A percentile compares a stretch with the other conserved stretches of the same genome.
Evolutionary conservation across 2,797 vertebrate genomes (phyloP).

Genomic region (Tenualosa thibaudeaui): DNA sequence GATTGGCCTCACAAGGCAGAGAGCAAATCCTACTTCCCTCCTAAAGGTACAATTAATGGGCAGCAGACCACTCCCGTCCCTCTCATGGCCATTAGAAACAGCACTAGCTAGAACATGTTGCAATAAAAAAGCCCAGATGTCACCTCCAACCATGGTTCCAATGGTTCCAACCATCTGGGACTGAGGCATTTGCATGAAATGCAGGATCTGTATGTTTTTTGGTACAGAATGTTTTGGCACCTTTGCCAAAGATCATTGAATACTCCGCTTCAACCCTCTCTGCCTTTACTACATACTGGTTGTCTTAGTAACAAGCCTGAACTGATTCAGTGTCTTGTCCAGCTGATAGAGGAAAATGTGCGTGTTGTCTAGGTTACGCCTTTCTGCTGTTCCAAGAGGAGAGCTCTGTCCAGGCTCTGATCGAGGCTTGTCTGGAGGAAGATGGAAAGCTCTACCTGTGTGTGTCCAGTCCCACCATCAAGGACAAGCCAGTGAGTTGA

Average conservation of each 20-base stretch:
- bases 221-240: background rate
- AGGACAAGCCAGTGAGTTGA: conserved; percentile 95
- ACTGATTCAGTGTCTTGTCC: background rate
- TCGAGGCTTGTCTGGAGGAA: conserved; percentile 97
- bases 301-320: background rate
- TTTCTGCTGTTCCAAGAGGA: conserved; percentile 99
- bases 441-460: conserved; percentile 97
- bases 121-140: background rate
- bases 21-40: conserved; percentile 99
- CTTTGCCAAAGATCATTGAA: too few species aligned
- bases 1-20: conserved; percentile 99
- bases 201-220: background rate
- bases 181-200: background rate
- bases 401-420: conserved; percentile 94
- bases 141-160: too few species aligned
- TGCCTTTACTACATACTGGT: background rate
- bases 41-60: conserved; percentile 86
- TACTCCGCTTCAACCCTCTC: too few species aligned
- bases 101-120: background rate
- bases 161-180: background rate
- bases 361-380: conserved; percentile 83
- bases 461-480: conserved; percentile 98
- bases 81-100: background rate
- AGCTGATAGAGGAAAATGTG: background rate
- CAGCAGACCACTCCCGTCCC: background rate